Evolutionary conservation across 2,797 vertebrate species (phyloP).

Genomic region (Otolemur crassicaudatus): DNA sequence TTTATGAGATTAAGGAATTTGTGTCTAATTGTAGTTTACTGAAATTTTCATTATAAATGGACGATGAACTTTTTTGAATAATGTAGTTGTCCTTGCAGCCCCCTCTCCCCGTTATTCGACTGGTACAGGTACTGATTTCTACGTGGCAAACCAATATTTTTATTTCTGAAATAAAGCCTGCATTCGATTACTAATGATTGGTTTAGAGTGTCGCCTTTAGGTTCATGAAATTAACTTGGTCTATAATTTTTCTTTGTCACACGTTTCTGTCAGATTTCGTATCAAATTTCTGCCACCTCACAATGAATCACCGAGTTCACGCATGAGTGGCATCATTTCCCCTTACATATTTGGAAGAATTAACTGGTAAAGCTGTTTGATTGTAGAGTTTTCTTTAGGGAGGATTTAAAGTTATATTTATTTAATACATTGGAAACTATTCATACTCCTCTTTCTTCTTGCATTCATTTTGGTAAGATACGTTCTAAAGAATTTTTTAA

Average conservation of each 20-base stretch:
- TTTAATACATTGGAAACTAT: background rate
- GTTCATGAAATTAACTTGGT: background rate
- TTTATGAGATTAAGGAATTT: background rate
- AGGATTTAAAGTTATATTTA: background rate
- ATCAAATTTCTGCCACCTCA: background rate
- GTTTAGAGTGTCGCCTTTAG: background rate
- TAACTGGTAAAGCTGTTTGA: background rate
- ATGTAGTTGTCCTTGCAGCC: background rate
- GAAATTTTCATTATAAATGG: background rate
- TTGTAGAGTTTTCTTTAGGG: background rate
- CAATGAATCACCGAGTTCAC: background rate
- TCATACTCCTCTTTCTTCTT: background rate
- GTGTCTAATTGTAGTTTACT: background rate
- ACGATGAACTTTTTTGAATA: background rate
- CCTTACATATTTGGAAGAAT: background rate
- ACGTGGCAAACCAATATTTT: background rate
- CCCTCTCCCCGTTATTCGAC: background rate
- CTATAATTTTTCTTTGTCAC: background rate
- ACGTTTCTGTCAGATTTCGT: background rate
- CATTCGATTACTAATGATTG: background rate
- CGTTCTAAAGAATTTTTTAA: background rate
- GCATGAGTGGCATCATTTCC: background rate
- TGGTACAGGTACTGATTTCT: background rate
- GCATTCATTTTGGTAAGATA: background rate
- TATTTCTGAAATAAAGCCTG: background rate